Percentiles rank a stretch among this genome's conserved stretches.
Evolutionary conservation across 2,797 vertebrate species (phyloP).

Genomic region (Sebastes trivittatus): DNA sequence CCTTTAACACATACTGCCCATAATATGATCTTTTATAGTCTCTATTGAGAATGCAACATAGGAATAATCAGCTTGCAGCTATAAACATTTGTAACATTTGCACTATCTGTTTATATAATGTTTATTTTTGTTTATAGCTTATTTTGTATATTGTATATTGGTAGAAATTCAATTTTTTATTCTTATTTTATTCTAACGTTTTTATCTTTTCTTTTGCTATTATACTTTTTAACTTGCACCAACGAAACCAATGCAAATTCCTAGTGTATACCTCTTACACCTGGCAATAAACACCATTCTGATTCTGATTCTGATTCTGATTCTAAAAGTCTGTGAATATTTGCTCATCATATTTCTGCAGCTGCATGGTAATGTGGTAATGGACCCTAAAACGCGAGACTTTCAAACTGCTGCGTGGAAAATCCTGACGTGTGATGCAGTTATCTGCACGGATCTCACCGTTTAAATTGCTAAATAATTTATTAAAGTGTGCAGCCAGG

Average conservation of each 20-base stretch:
- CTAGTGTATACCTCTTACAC: too few relatives aligned
- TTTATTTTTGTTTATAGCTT: too few relatives aligned
- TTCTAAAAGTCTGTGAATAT: background rate
- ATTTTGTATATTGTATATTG: too few relatives aligned
- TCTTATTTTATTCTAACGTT: too few relatives aligned
- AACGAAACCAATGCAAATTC: too few relatives aligned
- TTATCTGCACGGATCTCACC: conserved; percentile 77
- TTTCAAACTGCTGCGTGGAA: conserved; percentile 52
- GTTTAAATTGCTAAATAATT: conserved; percentile 86
- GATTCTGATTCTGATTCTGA: too few relatives aligned
- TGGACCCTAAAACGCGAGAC: conserved; percentile 36
- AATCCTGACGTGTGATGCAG: conserved; percentile 59
- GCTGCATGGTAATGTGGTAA: conserved; percentile 46
- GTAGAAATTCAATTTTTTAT: too few relatives aligned
- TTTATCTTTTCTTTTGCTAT: too few relatives aligned
- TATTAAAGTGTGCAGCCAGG: conserved; percentile 79
- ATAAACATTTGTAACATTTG: background rate
- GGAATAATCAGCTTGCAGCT: background rate
- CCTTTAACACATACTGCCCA: background rate
- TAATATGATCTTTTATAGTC: background rate
- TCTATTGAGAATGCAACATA: background rate
- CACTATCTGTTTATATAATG: too few relatives aligned
- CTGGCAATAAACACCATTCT: too few relatives aligned
- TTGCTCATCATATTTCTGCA: conserved; percentile 14
- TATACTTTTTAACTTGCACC: too few relatives aligned